Evolutionary conservation across 2,113 vertebrate genomes (phyloP), one percentile per base, ranked within the genome.

Genomic region (Erinaceus europaeus): DNA sequence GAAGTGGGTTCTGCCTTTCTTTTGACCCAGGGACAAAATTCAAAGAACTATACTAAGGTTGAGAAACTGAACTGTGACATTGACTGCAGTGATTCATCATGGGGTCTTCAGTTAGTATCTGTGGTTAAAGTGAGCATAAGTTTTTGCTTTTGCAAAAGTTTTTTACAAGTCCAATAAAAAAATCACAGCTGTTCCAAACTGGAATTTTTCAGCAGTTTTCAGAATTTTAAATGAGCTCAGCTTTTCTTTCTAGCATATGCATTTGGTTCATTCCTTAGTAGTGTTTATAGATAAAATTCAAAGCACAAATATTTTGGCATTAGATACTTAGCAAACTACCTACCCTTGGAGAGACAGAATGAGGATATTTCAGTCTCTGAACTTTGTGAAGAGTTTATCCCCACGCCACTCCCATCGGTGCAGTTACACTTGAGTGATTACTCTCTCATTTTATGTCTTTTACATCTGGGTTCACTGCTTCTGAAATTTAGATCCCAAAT

Each of bases 151-250:
- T 55, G 23, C 62, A 72, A 79, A 78, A 67, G n/a, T 71, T 89
- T 90, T 72, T 89, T 23, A 2, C 46, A 78, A 53, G 42, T 91
- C 92, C 61, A 34, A 74, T 91, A 34, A 96, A 78, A 93, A 90
- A 93, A 92, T 91, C 83, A 89, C 44, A n/a, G 2, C 92, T 94
- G 71, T 94, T 93, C 52, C 79, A 72, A 96, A 95, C 87, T 90
- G 81, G 90, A 84, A 85, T 84, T 91, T 72, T 91, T 71, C 5
- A 3, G 67, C 76, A 48, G 91, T 92, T 86, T 80, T 50, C 78
- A 89, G 89, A 34, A 94, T 93, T 96, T 96, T 92, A 91, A 92
- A 61, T 84, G 55, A 93, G 82, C 87, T 93, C 75, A 91, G 36
- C 34, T 81, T 88, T 93, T 34, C 79, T 76, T 92, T 53, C 55